Percentiles rank a stretch among this genome's conserved stretches.
These are phyloP conservation scores for Macrobrachium nipponense DNA, from an alignment of 1,140 invertebrate species.

Conservation along the genomic window DNA sequence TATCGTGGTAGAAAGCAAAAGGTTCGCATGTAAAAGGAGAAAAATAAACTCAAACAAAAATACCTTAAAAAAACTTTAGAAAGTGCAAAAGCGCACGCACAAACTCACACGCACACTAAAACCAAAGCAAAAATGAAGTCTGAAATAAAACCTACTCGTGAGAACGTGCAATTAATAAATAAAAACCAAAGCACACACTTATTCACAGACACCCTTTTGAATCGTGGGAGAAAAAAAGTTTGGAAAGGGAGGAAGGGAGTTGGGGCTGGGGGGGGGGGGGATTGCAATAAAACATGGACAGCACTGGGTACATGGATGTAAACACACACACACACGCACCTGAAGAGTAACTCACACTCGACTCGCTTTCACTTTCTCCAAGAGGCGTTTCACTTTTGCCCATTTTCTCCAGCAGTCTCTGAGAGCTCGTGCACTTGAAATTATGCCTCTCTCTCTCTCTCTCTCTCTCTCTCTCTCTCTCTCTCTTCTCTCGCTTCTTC, in stretches of 20 bases:
- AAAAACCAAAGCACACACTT: constrained; percentile 3
- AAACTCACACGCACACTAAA: constrained; percentile 13
- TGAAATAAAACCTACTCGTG: too few relatives aligned
- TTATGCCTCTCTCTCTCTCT: too few relatives aligned
- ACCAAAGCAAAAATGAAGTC: background rate
- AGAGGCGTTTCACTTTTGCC: too few relatives aligned
- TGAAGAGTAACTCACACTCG: background rate
- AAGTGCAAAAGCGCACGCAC: background rate
- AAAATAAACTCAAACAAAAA: background rate
- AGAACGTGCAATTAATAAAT: too few relatives aligned
- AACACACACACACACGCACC: constrained; percentile 10
- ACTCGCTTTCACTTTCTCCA: constrained; percentile 16
- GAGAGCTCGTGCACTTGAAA: too few relatives aligned
- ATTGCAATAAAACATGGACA: background rate
- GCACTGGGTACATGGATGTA: background rate
- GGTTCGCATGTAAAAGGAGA: background rate
- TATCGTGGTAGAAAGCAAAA: background rate
- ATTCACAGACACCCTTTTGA: background rate
- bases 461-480: too few relatives aligned
- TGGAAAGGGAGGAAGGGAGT: too few relatives aligned
- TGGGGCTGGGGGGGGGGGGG: too few relatives aligned
- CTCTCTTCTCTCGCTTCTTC: too few relatives aligned
- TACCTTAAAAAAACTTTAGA: too few relatives aligned
- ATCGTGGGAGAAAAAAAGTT: too few relatives aligned
- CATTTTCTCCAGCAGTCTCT: too few relatives aligned